Base-by-base conservation (phyloP, 35 echinoderm and acorn worm species). In the Heliocidaris tuberculata region DNA sequence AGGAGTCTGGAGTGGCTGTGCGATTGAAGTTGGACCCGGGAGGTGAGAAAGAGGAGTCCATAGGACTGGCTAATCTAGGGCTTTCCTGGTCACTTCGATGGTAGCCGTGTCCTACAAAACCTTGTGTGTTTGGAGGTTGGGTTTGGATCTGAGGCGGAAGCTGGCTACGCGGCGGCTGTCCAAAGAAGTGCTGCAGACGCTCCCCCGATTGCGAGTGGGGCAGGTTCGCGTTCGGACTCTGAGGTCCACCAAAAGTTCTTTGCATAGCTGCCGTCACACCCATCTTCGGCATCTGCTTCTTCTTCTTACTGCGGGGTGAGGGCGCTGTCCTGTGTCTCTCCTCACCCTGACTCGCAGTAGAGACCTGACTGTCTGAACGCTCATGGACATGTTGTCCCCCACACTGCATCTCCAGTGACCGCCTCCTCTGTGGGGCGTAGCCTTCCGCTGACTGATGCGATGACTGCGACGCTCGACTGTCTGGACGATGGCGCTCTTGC, bases 261-360 rank as follows among this genome's bases (percentile, higher is more conserved):
- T 95, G 97, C 94, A 95, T 96, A 5, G 95, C 95, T 11, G 97
- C 97, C 29, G 88, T 94, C 24, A 98, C 86, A 21, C 97, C 97
- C 97, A 98, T 98, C 60, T 96, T 95, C 6, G 97, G 97, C 97
- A 96, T 96, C 88, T 95, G 96, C 17, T 95, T 98, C 92, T 95
- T 98, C 95, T 98, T 98, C 90, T 98, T 96, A 17, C 94, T 85
- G 31, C 96, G 96, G 31, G 97, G 97, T 30, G 97, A 98, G 54
- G 97, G 96, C 65, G 94, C 85, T 90, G 96, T 49, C 93, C 95
- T 4, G 48, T 96, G 94, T 48, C 97, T 29, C 31, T 60, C 31
- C 42, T 95, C 96, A 0, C 94, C 94, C 21, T 93, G 94, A 47
- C 95, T 96, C 32, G 93, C 88, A 42, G 48, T 95, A 6, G 96